Evolutionary conservation across 2,113 vertebrate genomes (phyloP).

Genomic region (Pelmatolapia mariae): DNA sequence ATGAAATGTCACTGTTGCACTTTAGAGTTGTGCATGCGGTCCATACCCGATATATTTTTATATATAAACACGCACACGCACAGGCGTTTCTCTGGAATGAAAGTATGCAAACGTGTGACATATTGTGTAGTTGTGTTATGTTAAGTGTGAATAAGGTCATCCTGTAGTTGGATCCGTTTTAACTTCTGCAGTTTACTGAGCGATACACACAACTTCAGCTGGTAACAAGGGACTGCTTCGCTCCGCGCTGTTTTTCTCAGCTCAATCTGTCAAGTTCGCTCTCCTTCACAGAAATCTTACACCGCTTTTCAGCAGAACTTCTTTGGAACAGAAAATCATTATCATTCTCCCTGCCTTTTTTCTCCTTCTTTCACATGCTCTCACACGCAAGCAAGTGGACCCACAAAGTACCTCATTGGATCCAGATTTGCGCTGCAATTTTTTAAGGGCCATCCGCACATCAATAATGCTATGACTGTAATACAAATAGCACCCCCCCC

Average conservation of each 20-base stretch:
- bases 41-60: neutral
- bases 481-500: slow-evolving; percentile 58
- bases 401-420: slow-evolving; percentile 43
- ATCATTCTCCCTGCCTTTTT: neutral
- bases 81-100: neutral
- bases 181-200: slow-evolving; percentile 11
- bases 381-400: neutral
- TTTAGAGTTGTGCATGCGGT: neutral
- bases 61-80: neutral
- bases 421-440: slow-evolving; percentile 59
- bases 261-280: slow-evolving; percentile 27
- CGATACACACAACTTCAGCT: slow-evolving; percentile 49
- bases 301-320: slow-evolving; percentile 38
- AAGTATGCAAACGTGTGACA: neutral
- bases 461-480: slow-evolving; percentile 60
- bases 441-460: slow-evolving; percentile 43
- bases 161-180: slow-evolving; percentile 1
- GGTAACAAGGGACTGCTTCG: slow-evolving; percentile 44
- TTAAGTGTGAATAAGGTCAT: neutral
- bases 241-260: slow-evolving; percentile 22
- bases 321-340: slow-evolving; percentile 25
- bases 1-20: slow-evolving; percentile 23
- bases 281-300: slow-evolving; percentile 26
- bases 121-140: neutral
- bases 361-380: neutral